Base-by-base conservation (phyloP, 2,888 invertebrate genomes). In the Galeopsomyia nigrocyanea region DNA sequence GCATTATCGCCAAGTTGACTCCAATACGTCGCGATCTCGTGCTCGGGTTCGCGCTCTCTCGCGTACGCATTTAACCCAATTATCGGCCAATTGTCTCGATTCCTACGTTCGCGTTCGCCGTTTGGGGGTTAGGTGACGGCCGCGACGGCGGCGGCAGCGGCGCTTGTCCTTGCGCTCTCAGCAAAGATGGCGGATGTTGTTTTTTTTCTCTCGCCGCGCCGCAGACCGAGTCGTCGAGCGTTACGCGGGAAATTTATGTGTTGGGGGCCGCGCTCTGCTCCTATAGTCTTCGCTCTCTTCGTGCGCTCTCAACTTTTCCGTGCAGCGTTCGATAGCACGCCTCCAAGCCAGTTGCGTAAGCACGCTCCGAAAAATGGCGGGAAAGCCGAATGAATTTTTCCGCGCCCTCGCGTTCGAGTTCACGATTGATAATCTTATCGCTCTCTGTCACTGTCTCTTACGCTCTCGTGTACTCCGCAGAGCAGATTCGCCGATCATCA, bases 111-210 rank as follows among this genome's bases (percentile, higher is more conserved):
- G 53, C 50, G 21, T 61, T 51, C 68, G 51, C 62, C 22, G 21
- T 62, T 39, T 63, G 13, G 62, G 64, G 63, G 65, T 65, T 67
- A 56, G 51, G 46, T n/a, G 56, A 39, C 51, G 55, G 31, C 31
- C 57, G 22, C 51, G 62, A 3, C 17, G 31, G 7, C 22, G 39
- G 75, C 49, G 53, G 80, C 81, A 81, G 79, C 79, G 82, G 78
- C 80, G 80, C 82, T 81, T 78, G 82, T 84, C 83, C 83, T 86
- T 84, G 71, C 53, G 65, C 66, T 57, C 47, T 66, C 79, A 80
- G 80, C 82, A 84, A 84, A 84, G 81, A 84, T 84, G 84, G 83
- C 80, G 81, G 83, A 80, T 82, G 80, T 82, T 82, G 77, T 79
- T 78, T 80, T 79, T 79, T 78, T 68, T 55, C 21, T 17, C 16